Base-by-base conservation (phyloP, 2,888 invertebrate genomes). In the Phaonia tiefii region DNA sequence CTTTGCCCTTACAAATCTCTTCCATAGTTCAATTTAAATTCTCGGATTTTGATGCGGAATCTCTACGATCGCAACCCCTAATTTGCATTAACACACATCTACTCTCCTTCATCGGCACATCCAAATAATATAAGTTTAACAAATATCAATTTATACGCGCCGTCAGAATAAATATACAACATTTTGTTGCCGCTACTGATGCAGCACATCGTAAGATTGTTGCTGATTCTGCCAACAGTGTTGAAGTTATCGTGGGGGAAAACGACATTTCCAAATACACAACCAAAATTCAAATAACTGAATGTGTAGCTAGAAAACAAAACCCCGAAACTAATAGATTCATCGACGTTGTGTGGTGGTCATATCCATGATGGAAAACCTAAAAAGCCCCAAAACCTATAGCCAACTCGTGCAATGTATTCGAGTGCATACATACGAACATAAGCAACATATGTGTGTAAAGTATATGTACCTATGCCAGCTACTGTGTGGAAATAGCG, bases 61-160 rank as follows among this genome's bases (percentile, higher is more conserved):
- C n/a, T n/a, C n/a, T n/a, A n/a, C n/a, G n/a, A n/a, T n/a, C n/a
- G n/a, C n/a, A n/a, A n/a, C n/a, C n/a, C n/a, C n/a, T n/a, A n/a
- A n/a, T n/a, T n/a, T n/a, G n/a, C n/a, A n/a, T n/a, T n/a, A n/a
- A n/a, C n/a, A n/a, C n/a, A n/a, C n/a, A n/a, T n/a, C n/a, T n/a
- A n/a, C n/a, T n/a, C n/a, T n/a, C n/a, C n/a, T n/a, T n/a, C n/a
- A n/a, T n/a, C n/a, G n/a, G n/a, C n/a, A n/a, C n/a, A n/a, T n/a
- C n/a, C n/a, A n/a, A n/a, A n/a, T 56, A n/a, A 8, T 54, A 2
- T 31, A 31, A 49, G 56, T 56, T 42, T 70, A 56, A 56, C 25
- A 70, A 70, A 56, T 70, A 56, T 70, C 70, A 70, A 56, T 70
- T 70, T 70, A 56, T 56, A 56, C 25, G 70, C 54, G 56, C 56